Evolutionary conservation across 2,797 vertebrate species (phyloP).

Genomic region (Dromococcyx pavoninus): DNA sequence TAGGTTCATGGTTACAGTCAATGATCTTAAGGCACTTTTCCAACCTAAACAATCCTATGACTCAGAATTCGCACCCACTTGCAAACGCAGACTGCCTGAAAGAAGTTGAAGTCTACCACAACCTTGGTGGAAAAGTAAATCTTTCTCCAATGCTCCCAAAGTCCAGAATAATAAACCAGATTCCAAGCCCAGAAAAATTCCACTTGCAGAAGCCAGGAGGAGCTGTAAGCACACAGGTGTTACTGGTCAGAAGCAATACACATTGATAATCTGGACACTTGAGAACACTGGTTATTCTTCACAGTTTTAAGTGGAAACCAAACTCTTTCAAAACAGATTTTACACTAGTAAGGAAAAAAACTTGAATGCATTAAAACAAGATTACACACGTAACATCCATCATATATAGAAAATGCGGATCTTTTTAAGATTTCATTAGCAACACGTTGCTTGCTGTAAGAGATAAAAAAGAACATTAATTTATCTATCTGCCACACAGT

Average conservation of each 20-base stretch:
- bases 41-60: too few relatives aligned
- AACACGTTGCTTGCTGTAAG: neutral
- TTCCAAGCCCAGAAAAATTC: neutral
- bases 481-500: neutral
- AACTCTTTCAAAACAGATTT: neutral
- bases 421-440: neutral
- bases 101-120: neutral
- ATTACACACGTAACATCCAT: neutral
- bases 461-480: neutral
- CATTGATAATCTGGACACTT: neutral
- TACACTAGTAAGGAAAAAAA: neutral
- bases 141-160: neutral
- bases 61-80: neutral
- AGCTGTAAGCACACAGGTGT: constrained; percentile 31
- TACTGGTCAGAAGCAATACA: neutral
- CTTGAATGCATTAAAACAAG: neutral
- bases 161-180: neutral
- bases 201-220: constrained; percentile 53
- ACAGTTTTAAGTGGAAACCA: neutral
- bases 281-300: neutral
- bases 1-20: too few relatives aligned
- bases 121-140: neutral
- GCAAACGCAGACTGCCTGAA: neutral
- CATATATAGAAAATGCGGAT: neutral
- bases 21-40: too few relatives aligned